Base-by-base conservation (phyloP, 2,113 vertebrate genomes). In the Garra rufa region DNA sequence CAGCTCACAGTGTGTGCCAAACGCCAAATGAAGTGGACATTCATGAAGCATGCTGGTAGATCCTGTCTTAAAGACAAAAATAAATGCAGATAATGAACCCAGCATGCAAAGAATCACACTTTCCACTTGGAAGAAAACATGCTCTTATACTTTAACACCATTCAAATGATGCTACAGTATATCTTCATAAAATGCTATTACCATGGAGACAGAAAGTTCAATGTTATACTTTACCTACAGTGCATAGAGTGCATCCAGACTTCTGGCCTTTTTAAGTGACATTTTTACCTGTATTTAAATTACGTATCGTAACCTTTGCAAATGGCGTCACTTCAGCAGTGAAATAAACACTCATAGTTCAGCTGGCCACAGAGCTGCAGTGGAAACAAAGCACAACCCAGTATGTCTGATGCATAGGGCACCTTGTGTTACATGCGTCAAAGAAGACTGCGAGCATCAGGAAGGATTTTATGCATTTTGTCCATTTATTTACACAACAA, bases 21-120 rank as follows among this genome's bases (percentile, higher is more conserved):
- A 8, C 43, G 9, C 78, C 48, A 80, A 80, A 67, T 80, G 59
- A 80, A 67, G 78, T 80, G 59, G 78, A 80, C 59, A 67, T 46
- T 67, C 61, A 34, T 67, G 61, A 65, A 65, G 78, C 59, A 67
- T 67, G 59, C 77, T 67, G 77, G n/a, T 67, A 65, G 17, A 80
- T 80, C 24, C 26, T 65, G 59, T 80, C 10, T 65, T 30, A 46
- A 19, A 80, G 61, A 67, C 9, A 80, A 28, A 65, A 65, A 76
- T 76, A 67, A 48, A 46, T 65, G 24, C 10, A 75, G 43, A 46
- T 80, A 67, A 80, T 34, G 17, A 80, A 65, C 43, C 9, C 77
- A 30, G 41, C 59, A 48, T 80, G 59, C 9, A 80, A 46, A 65
- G 24, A 28, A 65, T 48, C 26, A 69, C 17, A 69, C 65, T 14